Percentiles rank a stretch among this genome's conserved stretches.
These are phyloP conservation scores for Eriosoma lanigerum DNA, from an alignment of 1,140 invertebrate species.

Conservation along the genomic window DNA sequence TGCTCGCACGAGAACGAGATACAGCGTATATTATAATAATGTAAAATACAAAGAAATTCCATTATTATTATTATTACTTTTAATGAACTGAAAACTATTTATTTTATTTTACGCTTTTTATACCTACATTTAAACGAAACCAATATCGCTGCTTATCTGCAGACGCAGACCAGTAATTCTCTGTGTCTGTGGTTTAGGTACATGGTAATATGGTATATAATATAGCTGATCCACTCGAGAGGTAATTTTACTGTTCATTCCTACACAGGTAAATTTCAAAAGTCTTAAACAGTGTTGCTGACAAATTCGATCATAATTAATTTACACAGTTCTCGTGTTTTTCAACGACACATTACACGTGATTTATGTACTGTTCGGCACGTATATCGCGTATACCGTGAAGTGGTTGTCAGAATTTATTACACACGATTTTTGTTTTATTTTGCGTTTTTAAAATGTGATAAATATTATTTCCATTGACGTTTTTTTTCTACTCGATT, in stretches of 20 bases:
- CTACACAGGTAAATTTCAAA: not conserved
- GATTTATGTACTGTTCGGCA: not conserved
- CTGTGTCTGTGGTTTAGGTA: too few relatives aligned
- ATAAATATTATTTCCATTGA: not conserved
- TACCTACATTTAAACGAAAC: not conserved
- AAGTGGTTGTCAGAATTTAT: not conserved
- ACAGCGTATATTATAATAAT: not conserved
- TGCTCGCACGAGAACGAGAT: not conserved
- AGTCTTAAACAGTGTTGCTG: not conserved
- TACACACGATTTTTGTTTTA: not conserved
- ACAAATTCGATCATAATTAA: not conserved
- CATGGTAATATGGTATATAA: not conserved
- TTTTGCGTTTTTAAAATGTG: not conserved
- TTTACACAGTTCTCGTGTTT: not conserved
- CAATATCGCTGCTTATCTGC: not conserved
- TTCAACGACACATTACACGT: not conserved
- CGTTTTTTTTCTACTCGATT: not conserved
- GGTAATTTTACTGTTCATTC: not conserved
- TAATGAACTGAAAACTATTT: not conserved
- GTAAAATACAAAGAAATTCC: slow-evolving; percentile 10
- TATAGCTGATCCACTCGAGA: not conserved
- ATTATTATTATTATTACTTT: slow-evolving; percentile 26
- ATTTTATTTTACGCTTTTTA: not conserved
- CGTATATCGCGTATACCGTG: not conserved
- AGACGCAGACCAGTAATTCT: too few relatives aligned